Base-by-base conservation (phyloP, 2,888 invertebrate species). In the Paralinhomoeus sp. region DNA sequence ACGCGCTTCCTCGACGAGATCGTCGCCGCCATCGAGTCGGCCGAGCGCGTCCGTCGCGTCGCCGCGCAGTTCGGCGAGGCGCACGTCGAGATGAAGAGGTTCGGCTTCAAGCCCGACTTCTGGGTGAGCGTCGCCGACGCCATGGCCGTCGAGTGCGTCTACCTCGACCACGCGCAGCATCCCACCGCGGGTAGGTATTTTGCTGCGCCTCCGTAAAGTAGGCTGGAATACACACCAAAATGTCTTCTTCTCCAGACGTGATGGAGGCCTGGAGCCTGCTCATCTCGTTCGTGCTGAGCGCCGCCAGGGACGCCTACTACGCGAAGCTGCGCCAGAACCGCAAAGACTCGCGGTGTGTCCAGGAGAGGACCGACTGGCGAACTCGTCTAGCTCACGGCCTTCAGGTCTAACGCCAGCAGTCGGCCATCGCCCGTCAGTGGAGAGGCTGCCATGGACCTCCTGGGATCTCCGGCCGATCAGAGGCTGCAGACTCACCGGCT, bases 51-150 rank as follows among this genome's bases (percentile, higher is more conserved):
- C 3, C 33, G 40, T 9, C 44, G 43, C 22, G 40, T 55, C 20
- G 51, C 55, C 9, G 47, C 49, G 22, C 47, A 49, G 20, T 58
- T 57, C 45, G 58, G 58, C 1, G 56, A 57, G 40, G 53, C 52
- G 37, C 58, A 58, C 42, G 57, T 58, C 13, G 53, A 54, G 31
- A 45, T 55, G 39, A 58, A 57, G 13, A 18, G 2, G n/a, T 54
- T 46, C 38, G 60, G 60, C 9, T 60, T 60, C 47, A 60, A 60
- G 36, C 58, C 60, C 9, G 57, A 60, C 46, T 59, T 60, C 46
- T 60, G 58, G 58, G 60, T 60, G 1, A 52, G 54, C 2, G 45
- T 59, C 15, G 56, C 60, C 0, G 60, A 60, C 45, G 56, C 57
- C 3, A 57, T 60, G 49, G 58, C 57, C 12, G 50, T 55, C 2